These are phyloP conservation scores for Pseudomyrmex cubaensis DNA, from an alignment of 1,140 invertebrate genomes.

Conservation along the genomic window DNA sequence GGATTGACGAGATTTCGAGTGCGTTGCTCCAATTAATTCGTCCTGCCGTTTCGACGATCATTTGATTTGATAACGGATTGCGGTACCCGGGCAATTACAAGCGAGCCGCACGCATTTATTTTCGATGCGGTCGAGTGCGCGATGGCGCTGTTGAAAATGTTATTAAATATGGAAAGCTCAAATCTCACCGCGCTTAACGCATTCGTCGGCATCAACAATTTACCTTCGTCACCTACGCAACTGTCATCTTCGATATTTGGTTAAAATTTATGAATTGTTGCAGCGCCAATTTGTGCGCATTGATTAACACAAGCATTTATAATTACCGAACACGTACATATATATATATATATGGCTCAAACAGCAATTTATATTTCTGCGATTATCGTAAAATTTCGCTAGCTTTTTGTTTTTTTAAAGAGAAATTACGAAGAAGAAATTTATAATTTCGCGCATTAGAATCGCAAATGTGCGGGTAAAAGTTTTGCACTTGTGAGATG, in stretches of 20 bases:
- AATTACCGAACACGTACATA: too few relatives aligned
- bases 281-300: too few relatives aligned
- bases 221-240: not conserved
- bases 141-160: constrained; percentile 27
- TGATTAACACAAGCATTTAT: too few relatives aligned
- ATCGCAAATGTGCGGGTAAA: not conserved
- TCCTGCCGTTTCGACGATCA: constrained; percentile 42
- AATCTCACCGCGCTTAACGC: constrained; percentile 28
- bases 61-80: constrained; percentile 53
- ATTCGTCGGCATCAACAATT: constrained; percentile 29
- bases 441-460: constrained; percentile 12
- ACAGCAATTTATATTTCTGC: too few relatives aligned
- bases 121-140: constrained; percentile 3
- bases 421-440: not conserved
- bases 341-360: too few relatives aligned
- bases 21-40: constrained; percentile 58
- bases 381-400: not conserved
- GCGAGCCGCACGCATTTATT: constrained; percentile 41
- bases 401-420: not conserved
- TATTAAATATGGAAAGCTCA: constrained; percentile 50
- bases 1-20: constrained; percentile 44
- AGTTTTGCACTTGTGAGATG: not conserved
- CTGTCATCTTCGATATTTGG: not conserved
- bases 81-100: constrained; percentile 33
- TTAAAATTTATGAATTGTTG: too few relatives aligned